phyloP scores from a whole-genome alignment of 1,140 invertebrate genomes.

The Dolichoris vasculosae region DNA sequence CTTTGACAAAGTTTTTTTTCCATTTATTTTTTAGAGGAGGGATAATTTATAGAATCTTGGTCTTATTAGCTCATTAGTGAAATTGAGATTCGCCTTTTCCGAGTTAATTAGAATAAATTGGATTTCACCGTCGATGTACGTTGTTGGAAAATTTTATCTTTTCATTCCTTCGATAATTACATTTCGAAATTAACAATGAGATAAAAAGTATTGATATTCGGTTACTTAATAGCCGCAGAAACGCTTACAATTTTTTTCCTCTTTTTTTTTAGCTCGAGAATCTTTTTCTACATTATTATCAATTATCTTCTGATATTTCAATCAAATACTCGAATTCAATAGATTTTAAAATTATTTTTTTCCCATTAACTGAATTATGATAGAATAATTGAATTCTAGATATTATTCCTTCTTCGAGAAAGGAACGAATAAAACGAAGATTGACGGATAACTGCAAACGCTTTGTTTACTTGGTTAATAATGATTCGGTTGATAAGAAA shows the following conservation, averaged over 20 bases:
- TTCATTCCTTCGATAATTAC: conserved; percentile 36
- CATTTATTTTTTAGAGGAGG: no score
- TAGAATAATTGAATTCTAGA: background rate
- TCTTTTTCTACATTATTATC: background rate
- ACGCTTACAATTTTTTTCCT: no score
- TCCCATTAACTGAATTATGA: background rate
- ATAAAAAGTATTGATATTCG: background rate
- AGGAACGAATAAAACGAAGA: background rate
- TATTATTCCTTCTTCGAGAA: background rate
- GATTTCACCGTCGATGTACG: background rate
- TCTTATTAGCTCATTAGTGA: conserved; percentile 39
- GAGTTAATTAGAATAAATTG: conserved; percentile 40
- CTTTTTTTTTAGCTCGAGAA: background rate
- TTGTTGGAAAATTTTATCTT: background rate
- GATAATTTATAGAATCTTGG: conserved; percentile 15
- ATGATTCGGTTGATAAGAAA: no score
- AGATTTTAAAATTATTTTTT: background rate
- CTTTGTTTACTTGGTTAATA: background rate
- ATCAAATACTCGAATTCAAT: background rate
- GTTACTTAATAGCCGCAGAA: background rate
- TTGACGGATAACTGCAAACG: background rate
- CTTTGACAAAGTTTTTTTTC: conserved; percentile 17
- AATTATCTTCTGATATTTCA: conserved; percentile 4
- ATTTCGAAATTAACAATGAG: background rate
- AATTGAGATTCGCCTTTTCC: background rate